Conservation (phyloP, 2,888 invertebrate genomes). For the Anagyrus pseudococci region DNA sequence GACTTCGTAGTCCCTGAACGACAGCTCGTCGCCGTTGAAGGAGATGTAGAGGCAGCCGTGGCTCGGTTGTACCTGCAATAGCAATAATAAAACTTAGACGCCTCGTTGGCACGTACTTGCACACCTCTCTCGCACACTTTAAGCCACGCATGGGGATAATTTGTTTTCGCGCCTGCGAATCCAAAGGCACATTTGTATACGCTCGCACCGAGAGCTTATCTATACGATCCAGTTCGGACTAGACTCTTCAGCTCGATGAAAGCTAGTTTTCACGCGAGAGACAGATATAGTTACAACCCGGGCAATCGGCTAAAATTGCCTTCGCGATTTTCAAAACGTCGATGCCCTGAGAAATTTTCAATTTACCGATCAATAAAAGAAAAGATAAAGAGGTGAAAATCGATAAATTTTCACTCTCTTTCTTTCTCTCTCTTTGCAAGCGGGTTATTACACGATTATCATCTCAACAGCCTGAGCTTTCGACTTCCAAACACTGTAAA, state of each 20-base stretch:
- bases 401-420: too few species aligned
- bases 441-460: too few species aligned
- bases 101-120: background rate
- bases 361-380: too few species aligned
- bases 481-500: too few species aligned
- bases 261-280: background rate
- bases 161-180: constrained; percentile 26
- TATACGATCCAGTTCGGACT: constrained; percentile 6
- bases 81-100: background rate
- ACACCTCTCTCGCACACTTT: background rate
- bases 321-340: too few species aligned
- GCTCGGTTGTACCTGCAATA: constrained; percentile 37
- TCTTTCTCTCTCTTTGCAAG: too few species aligned
- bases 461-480: too few species aligned
- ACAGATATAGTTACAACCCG: background rate
- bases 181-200: background rate
- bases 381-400: too few species aligned
- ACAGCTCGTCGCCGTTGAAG: constrained; percentile 70
- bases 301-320: too few species aligned
- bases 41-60: constrained; percentile 57
- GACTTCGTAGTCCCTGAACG: constrained; percentile 72
- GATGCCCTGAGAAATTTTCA: too few species aligned
- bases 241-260: too few species aligned
- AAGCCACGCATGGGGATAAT: background rate
- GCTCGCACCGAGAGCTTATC: background rate